Evolutionary conservation across 2,888 invertebrate genomes (phyloP), one percentile per base, ranked within the genome.

Genomic region (Nephrocerus scutellatus): DNA sequence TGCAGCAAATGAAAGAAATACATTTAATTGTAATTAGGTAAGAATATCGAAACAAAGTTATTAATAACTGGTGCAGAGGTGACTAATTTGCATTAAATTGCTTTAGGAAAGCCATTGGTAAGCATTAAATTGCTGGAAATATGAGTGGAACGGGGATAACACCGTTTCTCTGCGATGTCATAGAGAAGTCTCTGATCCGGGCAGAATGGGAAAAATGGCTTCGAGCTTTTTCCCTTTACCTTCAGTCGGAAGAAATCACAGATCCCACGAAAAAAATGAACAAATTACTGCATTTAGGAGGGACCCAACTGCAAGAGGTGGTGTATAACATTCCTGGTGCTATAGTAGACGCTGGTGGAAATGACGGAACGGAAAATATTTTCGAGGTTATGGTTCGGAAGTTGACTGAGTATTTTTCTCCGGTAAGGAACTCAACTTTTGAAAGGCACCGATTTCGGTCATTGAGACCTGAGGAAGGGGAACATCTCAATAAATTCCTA

Each of bases 401-500:
- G 10, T 30, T 43, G 2, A 23, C 8, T 9, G 31, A 36, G 14
- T 29, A 39, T 25, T 43, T 43, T 22, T 30, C 36, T 12, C 45
- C 45, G 7, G 22, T 36, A 15, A 43, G 41, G 20, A 46, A 43
- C 12, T 39, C 34, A 1, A 33, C 24, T 8, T 41, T 40, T 5
- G 57, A 60, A 48, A 22, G 54, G 5, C 54, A 59, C 37, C 6
- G 55, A 5, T 57, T 59, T 45, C 41, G 57, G 5, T 33, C 52
- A 7, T 38, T 54, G 1, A 46, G 55, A 50, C 43, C 56, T 31
- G 54, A 59, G 54, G 30, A 40, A 19, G 47, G 38, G 1, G 59
- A 61, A 25, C 52, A 51, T 14, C 53, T 60, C 21, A 54, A 54
- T 21, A 60, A 57, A 33, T 61, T 58, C 40, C 16, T 59, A 8